Base-by-base conservation (phyloP, 2,888 invertebrate genomes). In the Lasioglossum zephyrum region DNA sequence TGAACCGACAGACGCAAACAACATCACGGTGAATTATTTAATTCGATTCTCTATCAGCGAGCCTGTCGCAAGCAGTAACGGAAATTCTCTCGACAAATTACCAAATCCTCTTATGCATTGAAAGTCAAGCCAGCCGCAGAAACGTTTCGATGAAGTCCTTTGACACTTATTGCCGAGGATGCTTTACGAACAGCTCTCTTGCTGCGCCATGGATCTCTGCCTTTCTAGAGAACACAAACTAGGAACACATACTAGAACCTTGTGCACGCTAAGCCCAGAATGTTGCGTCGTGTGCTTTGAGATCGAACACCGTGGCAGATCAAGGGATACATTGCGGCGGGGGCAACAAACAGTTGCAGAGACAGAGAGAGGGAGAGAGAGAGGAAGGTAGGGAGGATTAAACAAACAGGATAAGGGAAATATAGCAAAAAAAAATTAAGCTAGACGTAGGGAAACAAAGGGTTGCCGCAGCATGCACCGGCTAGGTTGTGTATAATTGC, bases 91-190 rank as follows among this genome's bases (percentile, higher is more conserved):
- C 8, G 66, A 39, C 66, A 66, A 77, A 66, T 66, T 77, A 22
- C 22, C 44, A 22, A 73, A 79, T 44, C 22, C 63, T 49, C 60
- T 16, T 72, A 36, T 53, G 6, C 39, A 26, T 8, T 36, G 66
- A 76, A 85, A 69, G 80, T 49, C n/a, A 13, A 13, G 4, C 9
- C 73, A 18, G 36, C 53, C 39, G 41, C 75, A 47, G 73, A 73
- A 85, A 78, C 75, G 81, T 77, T 36, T 49, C 72, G 57, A 76
- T 73, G 78, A 86, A 85, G 72, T 89, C 79, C 63, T 78, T 60
- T 53, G 79, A 89, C 82, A 75, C 85, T 89, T 89, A 88, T 88
- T 81, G 85, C 70, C 72, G 39, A 18, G 47, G 77, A 80, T 63
- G 18, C 22, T 78, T 53, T 84, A 39, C 39, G 69, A 36, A 57